Conservation (phyloP, 2,888 invertebrate genomes). For the Folsomia candida region DNA sequence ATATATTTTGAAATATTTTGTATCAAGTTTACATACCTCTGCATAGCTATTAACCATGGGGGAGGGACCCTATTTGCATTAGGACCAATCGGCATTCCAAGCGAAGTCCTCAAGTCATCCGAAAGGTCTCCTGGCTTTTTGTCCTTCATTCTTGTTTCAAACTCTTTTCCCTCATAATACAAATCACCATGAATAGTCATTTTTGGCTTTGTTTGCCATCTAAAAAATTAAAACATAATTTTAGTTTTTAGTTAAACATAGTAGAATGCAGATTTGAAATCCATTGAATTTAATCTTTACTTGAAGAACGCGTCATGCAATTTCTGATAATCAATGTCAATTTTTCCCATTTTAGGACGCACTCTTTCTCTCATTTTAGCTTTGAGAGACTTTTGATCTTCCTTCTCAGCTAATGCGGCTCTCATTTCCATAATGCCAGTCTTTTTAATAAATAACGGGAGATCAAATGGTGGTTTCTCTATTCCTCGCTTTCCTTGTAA, state of each 20-base stretch:
- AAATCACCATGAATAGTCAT: constrained; percentile 99
- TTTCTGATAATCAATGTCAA: constrained; percentile 99
- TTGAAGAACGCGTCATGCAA: constrained; percentile 98
- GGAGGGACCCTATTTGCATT: constrained; percentile 86
- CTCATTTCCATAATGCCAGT: constrained; percentile 99
- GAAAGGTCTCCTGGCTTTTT: constrained; percentile 98
- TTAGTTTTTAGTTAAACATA: background rate
- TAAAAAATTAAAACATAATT: constrained; percentile 52
- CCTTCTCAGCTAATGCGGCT: constrained; percentile 95
- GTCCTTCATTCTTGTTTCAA: constrained; percentile 93
- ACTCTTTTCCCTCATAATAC: constrained; percentile 98
- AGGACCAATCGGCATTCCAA: constrained; percentile 98
- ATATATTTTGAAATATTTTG: no score
- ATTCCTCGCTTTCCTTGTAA: constrained; percentile 96
- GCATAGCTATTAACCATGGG: constrained; percentile 96
- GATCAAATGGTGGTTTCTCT: constrained; percentile 96
- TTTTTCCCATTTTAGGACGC: constrained; percentile 96
- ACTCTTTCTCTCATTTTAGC: constrained; percentile 96
- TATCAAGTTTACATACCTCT: constrained; percentile 61
- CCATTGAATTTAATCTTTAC: constrained; percentile 55
- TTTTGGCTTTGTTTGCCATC: constrained; percentile 98
- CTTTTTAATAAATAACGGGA: constrained; percentile 97
- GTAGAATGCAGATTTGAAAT: constrained; percentile 5
- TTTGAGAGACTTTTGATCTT: constrained; percentile 89
- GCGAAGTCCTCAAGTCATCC: constrained; percentile 90